A percentile compares a stretch with the other conserved stretches of the same genome.
These are phyloP conservation scores for Tipula confusa DNA, from an alignment of 2,888 invertebrate species.

Conservation along the genomic window DNA sequence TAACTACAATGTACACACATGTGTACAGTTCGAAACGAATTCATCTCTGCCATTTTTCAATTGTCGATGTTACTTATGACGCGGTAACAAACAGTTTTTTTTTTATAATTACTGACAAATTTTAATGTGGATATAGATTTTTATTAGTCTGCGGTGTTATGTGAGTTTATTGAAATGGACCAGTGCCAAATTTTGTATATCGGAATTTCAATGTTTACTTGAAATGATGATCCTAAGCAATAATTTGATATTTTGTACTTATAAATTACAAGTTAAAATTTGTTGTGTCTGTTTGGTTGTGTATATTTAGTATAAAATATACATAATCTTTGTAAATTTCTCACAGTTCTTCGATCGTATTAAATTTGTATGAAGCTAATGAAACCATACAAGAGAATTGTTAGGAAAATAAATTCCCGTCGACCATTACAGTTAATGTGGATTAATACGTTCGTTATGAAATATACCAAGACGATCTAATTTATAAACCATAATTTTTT, in stretches of 20 bases:
- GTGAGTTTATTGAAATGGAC: not conserved
- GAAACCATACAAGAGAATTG: not conserved
- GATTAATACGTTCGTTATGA: not conserved
- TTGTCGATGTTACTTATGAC: not conserved
- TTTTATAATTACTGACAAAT: conserved; percentile 6
- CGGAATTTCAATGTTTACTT: not conserved
- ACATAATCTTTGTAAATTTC: not conserved
- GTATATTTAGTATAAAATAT: no score
- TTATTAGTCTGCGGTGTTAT: not conserved
- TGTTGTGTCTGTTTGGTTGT: not conserved
- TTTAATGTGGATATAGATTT: not conserved
- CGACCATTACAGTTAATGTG: not conserved
- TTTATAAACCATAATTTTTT: not conserved
- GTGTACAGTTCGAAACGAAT: not conserved
- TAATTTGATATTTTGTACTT: not conserved
- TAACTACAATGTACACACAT: no score
- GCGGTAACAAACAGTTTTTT: not conserved
- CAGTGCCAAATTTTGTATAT: not conserved
- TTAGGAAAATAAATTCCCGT: not conserved
- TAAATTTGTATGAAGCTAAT: not conserved
- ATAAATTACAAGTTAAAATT: not conserved
- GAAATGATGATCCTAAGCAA: not conserved
- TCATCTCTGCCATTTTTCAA: not conserved
- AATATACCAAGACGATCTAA: not conserved
- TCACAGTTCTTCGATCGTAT: not conserved